These are phyloP conservation scores for Ophion ellenae DNA, from an alignment of 2,888 invertebrate genomes.

Conservation along the genomic window DNA sequence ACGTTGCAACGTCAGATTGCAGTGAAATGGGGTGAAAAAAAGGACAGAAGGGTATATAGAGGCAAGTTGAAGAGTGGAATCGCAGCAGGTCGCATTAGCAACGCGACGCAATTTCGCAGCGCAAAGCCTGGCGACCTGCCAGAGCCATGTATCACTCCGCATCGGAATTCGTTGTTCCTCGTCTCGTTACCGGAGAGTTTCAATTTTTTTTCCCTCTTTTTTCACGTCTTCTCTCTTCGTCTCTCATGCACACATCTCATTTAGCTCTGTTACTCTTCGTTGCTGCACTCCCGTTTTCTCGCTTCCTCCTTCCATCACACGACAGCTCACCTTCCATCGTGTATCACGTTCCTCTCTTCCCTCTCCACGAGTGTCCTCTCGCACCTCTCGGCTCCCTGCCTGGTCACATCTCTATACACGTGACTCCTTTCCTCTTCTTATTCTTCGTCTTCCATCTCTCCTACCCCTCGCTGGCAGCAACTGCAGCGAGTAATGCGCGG, in stretches of 20 bases:
- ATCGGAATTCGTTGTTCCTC: constrained; percentile 81
- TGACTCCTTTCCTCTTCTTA: constrained; percentile 27
- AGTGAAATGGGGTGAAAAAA: constrained; percentile 44
- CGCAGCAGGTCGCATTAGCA: constrained; percentile 77
- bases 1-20: constrained; percentile 71
- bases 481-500: constrained; percentile 34
- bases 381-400: constrained; percentile 35
- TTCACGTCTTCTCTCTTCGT: constrained; percentile 69
- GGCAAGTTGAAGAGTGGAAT: constrained; percentile 76
- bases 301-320: constrained; percentile 41
- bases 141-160: constrained; percentile 79
- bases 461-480: constrained; percentile 52
- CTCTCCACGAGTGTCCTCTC: constrained; percentile 39
- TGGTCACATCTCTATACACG: constrained; percentile 53
- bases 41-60: constrained; percentile 56
- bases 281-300: constrained; percentile 59
- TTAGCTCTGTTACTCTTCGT: constrained; percentile 44
- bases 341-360: constrained; percentile 43
- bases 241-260: constrained; percentile 63
- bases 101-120: constrained; percentile 78
- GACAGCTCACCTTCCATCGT: constrained; percentile 24
- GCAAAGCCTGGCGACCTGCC: constrained; percentile 78
- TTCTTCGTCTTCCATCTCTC: constrained; percentile 38
- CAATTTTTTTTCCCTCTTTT: constrained; percentile 73
- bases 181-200: constrained; percentile 78